These are phyloP conservation scores for Dendroctonus ponderosae DNA, from an alignment of 1,140 invertebrate species.

Conservation along the genomic window DNA sequence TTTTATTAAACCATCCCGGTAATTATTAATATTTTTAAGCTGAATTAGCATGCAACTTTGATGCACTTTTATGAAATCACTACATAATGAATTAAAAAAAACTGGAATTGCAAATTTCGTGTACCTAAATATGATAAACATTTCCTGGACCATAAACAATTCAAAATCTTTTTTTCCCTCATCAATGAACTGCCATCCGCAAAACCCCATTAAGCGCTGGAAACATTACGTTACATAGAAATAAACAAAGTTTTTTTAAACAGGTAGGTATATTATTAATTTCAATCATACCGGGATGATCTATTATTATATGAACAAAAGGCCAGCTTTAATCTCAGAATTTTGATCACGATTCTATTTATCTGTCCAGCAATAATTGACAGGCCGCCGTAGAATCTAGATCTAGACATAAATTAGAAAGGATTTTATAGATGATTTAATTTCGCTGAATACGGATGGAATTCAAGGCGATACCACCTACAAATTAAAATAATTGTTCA, in stretches of 20 bases:
- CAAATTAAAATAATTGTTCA: constrained; percentile 17
- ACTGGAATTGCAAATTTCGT: too few species aligned
- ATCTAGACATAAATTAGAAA: constrained; percentile 24
- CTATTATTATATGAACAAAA: constrained; percentile 19
- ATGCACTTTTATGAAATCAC: too few species aligned
- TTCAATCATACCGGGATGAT: constrained; percentile 9
- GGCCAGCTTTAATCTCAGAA: constrained; percentile 3
- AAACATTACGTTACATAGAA: too few species aligned
- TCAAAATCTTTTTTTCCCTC: too few species aligned
- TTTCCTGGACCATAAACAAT: too few species aligned
- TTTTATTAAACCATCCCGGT: too few species aligned
- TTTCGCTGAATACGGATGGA: constrained; percentile 15
- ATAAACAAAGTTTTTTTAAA: not conserved
- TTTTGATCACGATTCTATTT: constrained; percentile 18
- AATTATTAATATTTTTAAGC: too few species aligned
- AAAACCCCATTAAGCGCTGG: too few species aligned
- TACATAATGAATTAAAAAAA: too few species aligned
- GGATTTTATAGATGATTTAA: constrained; percentile 20
- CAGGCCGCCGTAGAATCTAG: constrained; percentile 13
- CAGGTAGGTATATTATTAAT: constrained; percentile 3
- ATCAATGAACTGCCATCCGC: too few species aligned
- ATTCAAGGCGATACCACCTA: constrained; percentile 19
- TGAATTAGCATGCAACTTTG: too few species aligned
- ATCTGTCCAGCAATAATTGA: constrained; percentile 16
- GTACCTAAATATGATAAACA: too few species aligned